These are phyloP conservation scores for Pheosia gnoma DNA, from an alignment of 2,888 invertebrate genomes.

Conservation along the genomic window DNA sequence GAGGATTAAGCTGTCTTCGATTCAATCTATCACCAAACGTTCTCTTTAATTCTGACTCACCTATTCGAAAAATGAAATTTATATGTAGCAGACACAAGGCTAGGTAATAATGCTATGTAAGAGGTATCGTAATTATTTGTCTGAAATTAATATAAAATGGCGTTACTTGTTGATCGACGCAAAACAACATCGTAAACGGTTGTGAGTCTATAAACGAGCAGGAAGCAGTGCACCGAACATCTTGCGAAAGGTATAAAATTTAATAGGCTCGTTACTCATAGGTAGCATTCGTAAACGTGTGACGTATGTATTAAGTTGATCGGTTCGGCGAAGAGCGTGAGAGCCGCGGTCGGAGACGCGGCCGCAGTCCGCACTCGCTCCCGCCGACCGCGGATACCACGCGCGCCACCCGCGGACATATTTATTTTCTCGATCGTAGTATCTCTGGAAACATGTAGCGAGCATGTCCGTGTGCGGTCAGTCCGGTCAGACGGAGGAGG, in stretches of 20 bases:
- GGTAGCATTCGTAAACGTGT: constrained; percentile 63
- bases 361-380: constrained; percentile 42
- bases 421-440: constrained; percentile 33
- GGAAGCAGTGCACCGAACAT: neutral
- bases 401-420: constrained; percentile 54
- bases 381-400: constrained; percentile 63
- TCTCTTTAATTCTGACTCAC: too few relatives aligned
- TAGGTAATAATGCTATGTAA: too few relatives aligned
- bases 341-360: constrained; percentile 25
- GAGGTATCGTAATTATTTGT: too few relatives aligned
- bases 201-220: neutral
- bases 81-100: too few relatives aligned
- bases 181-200: neutral
- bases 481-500: constrained; percentile 52
- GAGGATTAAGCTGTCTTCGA: too few relatives aligned
- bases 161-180: too few relatives aligned
- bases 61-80: too few relatives aligned
- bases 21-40: too few relatives aligned
- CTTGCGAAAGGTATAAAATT: constrained; percentile 48
- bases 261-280: constrained; percentile 33
- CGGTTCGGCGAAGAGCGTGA: constrained; percentile 57
- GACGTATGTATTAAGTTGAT: constrained; percentile 66
- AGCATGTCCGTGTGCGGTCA: constrained; percentile 71
- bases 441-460: constrained; percentile 52
- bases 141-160: too few relatives aligned